A percentile compares a stretch with the other conserved stretches of the same genome.
phyloP scores from a whole-genome alignment of 2,113 vertebrate species.

The Corythornis cristatus region DNA sequence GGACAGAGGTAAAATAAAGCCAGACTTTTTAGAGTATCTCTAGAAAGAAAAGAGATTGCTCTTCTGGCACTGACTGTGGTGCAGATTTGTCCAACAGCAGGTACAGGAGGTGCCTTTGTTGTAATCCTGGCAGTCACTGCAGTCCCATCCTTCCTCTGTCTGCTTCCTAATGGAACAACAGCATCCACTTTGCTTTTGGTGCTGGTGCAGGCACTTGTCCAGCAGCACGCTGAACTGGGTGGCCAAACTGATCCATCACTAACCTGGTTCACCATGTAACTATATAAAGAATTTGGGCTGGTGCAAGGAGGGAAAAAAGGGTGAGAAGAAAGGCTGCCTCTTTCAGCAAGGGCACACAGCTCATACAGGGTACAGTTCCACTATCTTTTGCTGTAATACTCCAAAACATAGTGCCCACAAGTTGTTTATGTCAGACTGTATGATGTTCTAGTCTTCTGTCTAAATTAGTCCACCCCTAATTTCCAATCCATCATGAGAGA shows the following conservation, averaged over 20 bases:
- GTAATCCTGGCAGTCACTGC: not conserved
- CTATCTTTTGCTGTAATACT: not conserved
- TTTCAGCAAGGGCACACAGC: not conserved
- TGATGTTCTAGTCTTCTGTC: not conserved
- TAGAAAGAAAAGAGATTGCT: not conserved
- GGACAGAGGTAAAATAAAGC: not conserved
- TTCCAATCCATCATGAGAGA: not conserved
- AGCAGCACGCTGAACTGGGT: not conserved
- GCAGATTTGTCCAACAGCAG: not conserved
- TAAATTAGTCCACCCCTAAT: not conserved
- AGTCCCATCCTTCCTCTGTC: not conserved
- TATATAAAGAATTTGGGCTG: constrained; percentile 36
- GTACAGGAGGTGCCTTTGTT: not conserved
- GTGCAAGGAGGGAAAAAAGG: not conserved
- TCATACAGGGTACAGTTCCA: not conserved
- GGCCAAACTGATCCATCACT: constrained; percentile 52
- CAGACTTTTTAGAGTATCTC: not conserved
- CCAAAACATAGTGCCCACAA: not conserved
- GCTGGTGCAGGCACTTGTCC: constrained; percentile 6
- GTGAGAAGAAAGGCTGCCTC: not conserved
- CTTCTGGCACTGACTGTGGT: not conserved
- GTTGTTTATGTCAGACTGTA: not conserved
- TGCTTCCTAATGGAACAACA: not conserved
- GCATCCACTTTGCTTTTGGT: not conserved
- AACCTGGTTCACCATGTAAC: constrained; percentile 26